phyloP scores from a whole-genome alignment of 2,113 vertebrate genomes.

The Microtus montanus region DNA sequence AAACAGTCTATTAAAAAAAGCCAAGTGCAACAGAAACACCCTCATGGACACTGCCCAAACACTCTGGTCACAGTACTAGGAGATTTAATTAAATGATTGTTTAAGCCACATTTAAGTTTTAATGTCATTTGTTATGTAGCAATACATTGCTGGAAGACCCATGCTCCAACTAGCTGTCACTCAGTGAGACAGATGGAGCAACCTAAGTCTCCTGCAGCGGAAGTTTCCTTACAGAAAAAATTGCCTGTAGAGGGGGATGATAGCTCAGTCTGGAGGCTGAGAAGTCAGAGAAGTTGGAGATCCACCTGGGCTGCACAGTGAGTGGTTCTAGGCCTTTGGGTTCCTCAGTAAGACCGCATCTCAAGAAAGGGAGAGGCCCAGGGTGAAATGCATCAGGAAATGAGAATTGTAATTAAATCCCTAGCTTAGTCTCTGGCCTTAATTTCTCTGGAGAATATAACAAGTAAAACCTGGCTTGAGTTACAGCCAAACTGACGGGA shows the following conservation, averaged over 20 bases:
- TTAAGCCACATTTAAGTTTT: not conserved
- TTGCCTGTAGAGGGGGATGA: not conserved
- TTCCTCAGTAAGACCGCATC: not conserved
- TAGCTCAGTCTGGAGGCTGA: not conserved
- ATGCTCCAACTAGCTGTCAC: not conserved
- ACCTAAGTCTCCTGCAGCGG: too few relatives aligned
- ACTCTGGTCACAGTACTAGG: not conserved
- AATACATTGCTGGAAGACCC: not conserved
- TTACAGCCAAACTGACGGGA: constrained; percentile 17
- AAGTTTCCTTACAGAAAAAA: not conserved
- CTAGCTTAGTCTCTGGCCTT: constrained; percentile 1
- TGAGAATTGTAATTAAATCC: not conserved
- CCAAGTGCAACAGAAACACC: not conserved
- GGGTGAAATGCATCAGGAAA: not conserved
- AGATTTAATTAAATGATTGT: not conserved
- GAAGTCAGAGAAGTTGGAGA: not conserved
- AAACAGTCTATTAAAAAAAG: not conserved
- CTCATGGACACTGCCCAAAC: not conserved
- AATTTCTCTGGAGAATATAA: constrained; percentile 33
- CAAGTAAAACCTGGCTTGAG: not conserved
- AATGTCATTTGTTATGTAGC: not conserved
- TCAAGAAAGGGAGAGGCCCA: not conserved
- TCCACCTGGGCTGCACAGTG: not conserved
- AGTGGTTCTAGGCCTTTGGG: not conserved
- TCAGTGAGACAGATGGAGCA: not conserved